Conservation (phyloP, 92 coral and sea anemone genomes). For the Bergia puertoricense region DNA sequence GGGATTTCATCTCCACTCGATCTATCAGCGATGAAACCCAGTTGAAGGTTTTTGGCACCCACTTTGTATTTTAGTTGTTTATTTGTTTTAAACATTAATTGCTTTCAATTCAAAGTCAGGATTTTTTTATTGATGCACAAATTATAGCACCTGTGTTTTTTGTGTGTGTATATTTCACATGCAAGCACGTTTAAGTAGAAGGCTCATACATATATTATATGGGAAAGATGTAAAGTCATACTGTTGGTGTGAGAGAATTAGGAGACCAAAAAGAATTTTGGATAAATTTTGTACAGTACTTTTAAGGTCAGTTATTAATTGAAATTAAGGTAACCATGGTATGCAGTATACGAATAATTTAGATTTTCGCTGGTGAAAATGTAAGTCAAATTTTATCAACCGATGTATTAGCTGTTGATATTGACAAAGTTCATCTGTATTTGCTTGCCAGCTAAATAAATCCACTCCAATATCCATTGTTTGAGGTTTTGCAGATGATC, state of each 20-base stretch:
- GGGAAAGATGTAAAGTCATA: too few relatives aligned
- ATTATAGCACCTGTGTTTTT: neutral
- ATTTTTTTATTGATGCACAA: neutral
- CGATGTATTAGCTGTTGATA: neutral
- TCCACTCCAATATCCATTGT: neutral
- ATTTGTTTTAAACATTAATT: neutral
- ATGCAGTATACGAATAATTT: neutral
- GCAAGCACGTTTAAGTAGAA: neutral
- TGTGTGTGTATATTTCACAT: too few relatives aligned
- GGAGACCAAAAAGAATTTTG: neutral
- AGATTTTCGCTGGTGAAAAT: neutral
- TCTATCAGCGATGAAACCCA: too few relatives aligned
- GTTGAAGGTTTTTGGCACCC: neutral
- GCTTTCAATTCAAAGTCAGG: neutral
- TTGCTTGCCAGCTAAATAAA: neutral
- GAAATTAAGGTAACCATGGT: neutral
- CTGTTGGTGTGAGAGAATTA: too few relatives aligned
- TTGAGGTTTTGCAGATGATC: too few relatives aligned
- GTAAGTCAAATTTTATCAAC: neutral
- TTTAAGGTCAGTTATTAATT: neutral
- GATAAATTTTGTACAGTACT: neutral
- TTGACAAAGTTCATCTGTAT: neutral
- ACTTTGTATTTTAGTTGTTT: neutral
- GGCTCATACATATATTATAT: too few relatives aligned
- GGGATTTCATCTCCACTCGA: too few relatives aligned